Conservation (phyloP, 2,113 vertebrate genomes). For the Noturus placidus region DNA sequence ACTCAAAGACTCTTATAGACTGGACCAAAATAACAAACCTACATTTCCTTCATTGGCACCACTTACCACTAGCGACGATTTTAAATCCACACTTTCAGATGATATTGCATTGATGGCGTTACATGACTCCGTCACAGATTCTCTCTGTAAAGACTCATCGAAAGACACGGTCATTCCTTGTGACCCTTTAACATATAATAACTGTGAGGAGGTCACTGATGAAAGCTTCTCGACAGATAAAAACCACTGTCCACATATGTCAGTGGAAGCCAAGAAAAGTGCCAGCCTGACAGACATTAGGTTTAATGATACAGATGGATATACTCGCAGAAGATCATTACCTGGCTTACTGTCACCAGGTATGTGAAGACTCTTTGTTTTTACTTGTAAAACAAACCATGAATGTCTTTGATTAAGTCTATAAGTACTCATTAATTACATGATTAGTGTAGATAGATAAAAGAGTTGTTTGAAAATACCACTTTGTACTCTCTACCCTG, state of each 20-base stretch:
- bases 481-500: background rate
- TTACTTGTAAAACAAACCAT: background rate
- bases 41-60: constrained; percentile 22
- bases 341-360: constrained; percentile 87
- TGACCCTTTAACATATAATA: constrained; percentile 23
- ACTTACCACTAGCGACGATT: background rate
- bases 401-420: background rate
- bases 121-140: constrained; percentile 16
- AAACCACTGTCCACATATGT: constrained; percentile 65
- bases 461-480: background rate
- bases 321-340: constrained; percentile 82
- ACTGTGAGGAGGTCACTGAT: constrained; percentile 31
- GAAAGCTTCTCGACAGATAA: background rate
- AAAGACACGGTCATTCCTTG: constrained; percentile 26
- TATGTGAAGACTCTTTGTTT: constrained; percentile 57
- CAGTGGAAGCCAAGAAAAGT: constrained; percentile 85
- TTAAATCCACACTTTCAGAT: constrained; percentile 20
- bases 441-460: background rate
- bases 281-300: constrained; percentile 88
- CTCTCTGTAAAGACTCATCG: constrained; percentile 28
- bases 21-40: constrained; percentile 29
- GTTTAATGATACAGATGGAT: constrained; percentile 76
- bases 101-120: background rate
- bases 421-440: background rate
- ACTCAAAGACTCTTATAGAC: constrained; percentile 47